Evolutionary conservation across 2,888 invertebrate genomes (phyloP).

Genomic region (Zonitis immaculata): DNA sequence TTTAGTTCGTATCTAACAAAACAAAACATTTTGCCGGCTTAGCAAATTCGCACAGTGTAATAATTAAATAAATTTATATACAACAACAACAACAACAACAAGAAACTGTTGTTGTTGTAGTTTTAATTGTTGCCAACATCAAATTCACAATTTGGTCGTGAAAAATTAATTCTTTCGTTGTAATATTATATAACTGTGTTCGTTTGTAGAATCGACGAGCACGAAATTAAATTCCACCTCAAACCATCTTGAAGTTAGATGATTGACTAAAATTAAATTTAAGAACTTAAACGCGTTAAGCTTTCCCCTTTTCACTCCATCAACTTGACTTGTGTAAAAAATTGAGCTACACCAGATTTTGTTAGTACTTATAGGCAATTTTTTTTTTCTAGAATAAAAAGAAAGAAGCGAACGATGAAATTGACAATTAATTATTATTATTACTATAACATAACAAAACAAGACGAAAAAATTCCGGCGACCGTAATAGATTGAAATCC

Average conservation of each 20-base stretch:
- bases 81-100: slow-evolving; percentile 32
- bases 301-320: slow-evolving; percentile 47
- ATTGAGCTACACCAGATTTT: slow-evolving; percentile 40
- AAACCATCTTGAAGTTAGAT: slow-evolving; percentile 46
- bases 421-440: too few species aligned
- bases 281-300: slow-evolving; percentile 49
- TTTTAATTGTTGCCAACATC: slow-evolving; percentile 17
- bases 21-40: slow-evolving; percentile 31
- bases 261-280: slow-evolving; percentile 52
- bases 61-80: slow-evolving; percentile 47
- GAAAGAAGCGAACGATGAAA: too few species aligned
- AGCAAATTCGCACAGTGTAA: slow-evolving; percentile 32
- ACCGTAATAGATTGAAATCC: neutral
- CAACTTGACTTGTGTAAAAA: slow-evolving; percentile 44
- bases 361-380: slow-evolving; percentile 35
- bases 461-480: too few species aligned
- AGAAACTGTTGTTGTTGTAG: slow-evolving; percentile 34
- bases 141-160: too few species aligned
- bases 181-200: neutral
- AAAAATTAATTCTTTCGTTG: too few species aligned
- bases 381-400: too few species aligned
- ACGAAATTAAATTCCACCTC: slow-evolving; percentile 48
- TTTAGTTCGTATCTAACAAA: slow-evolving; percentile 28
- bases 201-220: slow-evolving; percentile 41
- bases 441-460: too few species aligned